Evolutionary conservation across 2,797 vertebrate species (phyloP).

Genomic region (Sparidentex hasta): DNA sequence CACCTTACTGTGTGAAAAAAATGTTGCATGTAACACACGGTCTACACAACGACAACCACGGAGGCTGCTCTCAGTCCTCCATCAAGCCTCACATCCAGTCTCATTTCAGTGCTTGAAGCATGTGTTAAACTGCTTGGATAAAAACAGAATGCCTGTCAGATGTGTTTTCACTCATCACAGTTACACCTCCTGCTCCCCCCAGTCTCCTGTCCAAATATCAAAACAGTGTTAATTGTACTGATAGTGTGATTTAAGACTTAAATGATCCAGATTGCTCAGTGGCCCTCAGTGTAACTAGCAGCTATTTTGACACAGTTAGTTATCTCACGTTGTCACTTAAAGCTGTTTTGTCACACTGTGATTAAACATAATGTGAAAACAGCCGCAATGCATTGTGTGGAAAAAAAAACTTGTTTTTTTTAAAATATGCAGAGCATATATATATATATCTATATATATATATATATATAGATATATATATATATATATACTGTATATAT

Average conservation of each 20-base stretch:
- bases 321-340: slow-evolving; percentile 14
- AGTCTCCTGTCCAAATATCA: slow-evolving; percentile 20
- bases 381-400: neutral
- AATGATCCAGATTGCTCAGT: slow-evolving; percentile 25
- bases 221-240: slow-evolving; percentile 33
- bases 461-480: too few species aligned
- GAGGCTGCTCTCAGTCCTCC: neutral
- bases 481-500: too few species aligned
- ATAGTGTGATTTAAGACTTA: slow-evolving; percentile 3
- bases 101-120: neutral
- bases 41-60: neutral
- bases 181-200: neutral
- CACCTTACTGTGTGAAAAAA: too few species aligned
- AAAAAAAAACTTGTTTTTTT: neutral
- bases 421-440: neutral
- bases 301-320: slow-evolving; percentile 43
- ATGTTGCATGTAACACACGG: neutral
- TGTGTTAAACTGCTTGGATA: slow-evolving; percentile 9
- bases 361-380: slow-evolving; percentile 32
- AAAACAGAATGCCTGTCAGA: slow-evolving; percentile 36
- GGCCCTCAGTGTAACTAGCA: slow-evolving; percentile 14
- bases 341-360: slow-evolving; percentile 33
- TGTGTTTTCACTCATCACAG: slow-evolving; percentile 17
- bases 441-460: too few species aligned
- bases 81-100: neutral